Evolutionary conservation across 2,113 vertebrate species (phyloP), one percentile per base, ranked within the genome.

Genomic region (Epinephelus cyanopodus): DNA sequence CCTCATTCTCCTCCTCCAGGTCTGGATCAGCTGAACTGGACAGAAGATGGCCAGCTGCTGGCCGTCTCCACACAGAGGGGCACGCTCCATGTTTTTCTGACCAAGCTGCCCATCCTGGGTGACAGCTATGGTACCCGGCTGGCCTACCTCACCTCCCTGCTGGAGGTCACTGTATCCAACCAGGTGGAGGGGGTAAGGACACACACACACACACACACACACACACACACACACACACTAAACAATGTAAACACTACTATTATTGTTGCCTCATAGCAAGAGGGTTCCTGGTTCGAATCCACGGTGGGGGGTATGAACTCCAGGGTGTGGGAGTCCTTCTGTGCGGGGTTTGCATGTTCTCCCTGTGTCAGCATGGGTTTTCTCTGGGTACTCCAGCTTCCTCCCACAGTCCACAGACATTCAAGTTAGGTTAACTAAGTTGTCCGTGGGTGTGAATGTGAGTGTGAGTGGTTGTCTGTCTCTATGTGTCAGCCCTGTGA

Each of bases 11-110:
- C 11, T 81, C n/a, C 90, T 93, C 84, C 93, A 99, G 98, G 98
- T 83, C 90, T 98, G 87, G 97, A 97, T 90, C 95, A 97, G 61
- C 91, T 99, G 79, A 96, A 95, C 84, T 99, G 98, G 98, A 99
- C 98, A 60, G 98, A 99, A 58, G 98, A 99, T 27, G 98, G 98
- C 2, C 98, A 99, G 88, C 87, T 99, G 81, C 89, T 99, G 91
- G 98, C 98, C 0, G 83, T 99, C 52, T 99, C 98, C 67, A 98
- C 97, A 37, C 96, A 95, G 81, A 96, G 91, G 84, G 98, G 98
- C 73, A 95, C 96, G 0, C 95, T 99, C 17, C 97, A 98, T 1
- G 96, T 99, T 58, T 99, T 98, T 93, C 92, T 99, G 84, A 99
- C 98, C 87, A 98, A 98, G 78, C 96, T 99, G 82, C 98, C 98